Evolutionary conservation across 2,888 invertebrate species (phyloP).

Genomic region (Erebia palarica): DNA sequence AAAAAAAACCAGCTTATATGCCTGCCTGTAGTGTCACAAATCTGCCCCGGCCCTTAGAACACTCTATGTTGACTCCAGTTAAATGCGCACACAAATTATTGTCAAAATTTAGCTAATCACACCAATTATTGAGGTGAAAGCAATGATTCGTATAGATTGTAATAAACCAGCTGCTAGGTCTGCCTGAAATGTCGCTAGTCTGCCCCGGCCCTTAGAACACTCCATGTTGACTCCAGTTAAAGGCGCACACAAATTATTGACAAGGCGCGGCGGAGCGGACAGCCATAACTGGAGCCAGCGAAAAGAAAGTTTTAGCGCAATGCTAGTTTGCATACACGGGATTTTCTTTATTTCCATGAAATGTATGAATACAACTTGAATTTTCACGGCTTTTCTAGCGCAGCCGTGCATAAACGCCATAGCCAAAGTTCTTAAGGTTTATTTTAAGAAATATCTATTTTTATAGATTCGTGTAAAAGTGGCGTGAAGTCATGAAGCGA

Average conservation of each 20-base stretch:
- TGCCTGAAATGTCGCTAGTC: not conserved
- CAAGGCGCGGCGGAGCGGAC: conserved; percentile 17
- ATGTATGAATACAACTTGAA: conserved; percentile 13
- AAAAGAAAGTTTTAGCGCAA: conserved; percentile 24
- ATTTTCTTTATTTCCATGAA: conserved; percentile 12
- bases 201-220: conserved; percentile 12
- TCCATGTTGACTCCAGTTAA: conserved; percentile 23
- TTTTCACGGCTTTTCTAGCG: not conserved
- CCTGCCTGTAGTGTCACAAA: not conserved
- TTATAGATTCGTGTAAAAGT: not conserved
- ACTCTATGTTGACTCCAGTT: conserved; percentile 18
- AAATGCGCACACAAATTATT: conserved; percentile 31
- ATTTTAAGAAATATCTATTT: not conserved
- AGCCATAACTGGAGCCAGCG: conserved; percentile 11
- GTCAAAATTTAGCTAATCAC: not conserved
- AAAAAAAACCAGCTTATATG: too few species aligned
- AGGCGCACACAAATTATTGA: conserved; percentile 29
- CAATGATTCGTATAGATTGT: too few species aligned
- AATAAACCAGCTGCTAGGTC: too few species aligned
- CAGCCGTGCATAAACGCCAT: not conserved
- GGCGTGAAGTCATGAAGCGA: too few species aligned
- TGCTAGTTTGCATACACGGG: conserved; percentile 13
- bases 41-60: conserved; percentile 10
- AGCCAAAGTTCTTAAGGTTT: not conserved
- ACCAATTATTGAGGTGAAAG: too few species aligned